Percentiles rank a stretch among this genome's conserved stretches.
These are phyloP conservation scores for Nebria brevicollis DNA, from an alignment of 2,888 invertebrate species.

Conservation along the genomic window DNA sequence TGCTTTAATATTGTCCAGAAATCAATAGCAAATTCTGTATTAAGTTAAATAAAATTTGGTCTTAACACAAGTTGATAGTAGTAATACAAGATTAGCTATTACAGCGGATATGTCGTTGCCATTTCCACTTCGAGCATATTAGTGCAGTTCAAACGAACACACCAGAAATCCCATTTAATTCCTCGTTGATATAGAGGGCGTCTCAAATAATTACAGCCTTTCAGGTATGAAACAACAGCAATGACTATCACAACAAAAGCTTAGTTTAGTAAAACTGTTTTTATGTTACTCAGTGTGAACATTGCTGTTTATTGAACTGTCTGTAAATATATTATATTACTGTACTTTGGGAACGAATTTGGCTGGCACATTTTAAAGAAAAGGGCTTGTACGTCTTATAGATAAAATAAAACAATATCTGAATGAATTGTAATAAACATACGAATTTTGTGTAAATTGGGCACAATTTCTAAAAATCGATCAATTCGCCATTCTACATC, in stretches of 20 bases:
- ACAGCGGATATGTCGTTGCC: not conserved
- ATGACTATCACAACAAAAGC: not conserved
- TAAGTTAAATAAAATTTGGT: no score
- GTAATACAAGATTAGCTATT: no score
- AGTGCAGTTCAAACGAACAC: not conserved
- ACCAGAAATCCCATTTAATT: not conserved
- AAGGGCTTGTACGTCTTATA: conserved; percentile 38
- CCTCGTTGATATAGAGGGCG: not conserved
- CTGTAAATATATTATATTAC: conserved; percentile 23
- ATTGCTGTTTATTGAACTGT: conserved; percentile 34
- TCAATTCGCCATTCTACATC: conserved; percentile 39
- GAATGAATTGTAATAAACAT: conserved; percentile 38
- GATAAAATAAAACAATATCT: conserved; percentile 39
- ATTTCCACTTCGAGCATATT: not conserved
- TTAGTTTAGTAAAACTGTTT: not conserved
- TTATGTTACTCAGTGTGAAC: not conserved
- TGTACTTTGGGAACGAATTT: conserved; percentile 8
- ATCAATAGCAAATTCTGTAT: no score
- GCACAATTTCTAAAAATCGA: conserved; percentile 32
- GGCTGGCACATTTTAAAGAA: conserved; percentile 33
- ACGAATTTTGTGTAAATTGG: conserved; percentile 27
- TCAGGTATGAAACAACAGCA: conserved; percentile 12
- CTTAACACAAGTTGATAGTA: no score
- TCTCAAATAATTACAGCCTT: not conserved
- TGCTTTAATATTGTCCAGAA: no score